Percentiles rank a stretch among this genome's conserved stretches.
phyloP scores from a whole-genome alignment of 2,797 vertebrate species.

The Dromococcyx pavoninus region DNA sequence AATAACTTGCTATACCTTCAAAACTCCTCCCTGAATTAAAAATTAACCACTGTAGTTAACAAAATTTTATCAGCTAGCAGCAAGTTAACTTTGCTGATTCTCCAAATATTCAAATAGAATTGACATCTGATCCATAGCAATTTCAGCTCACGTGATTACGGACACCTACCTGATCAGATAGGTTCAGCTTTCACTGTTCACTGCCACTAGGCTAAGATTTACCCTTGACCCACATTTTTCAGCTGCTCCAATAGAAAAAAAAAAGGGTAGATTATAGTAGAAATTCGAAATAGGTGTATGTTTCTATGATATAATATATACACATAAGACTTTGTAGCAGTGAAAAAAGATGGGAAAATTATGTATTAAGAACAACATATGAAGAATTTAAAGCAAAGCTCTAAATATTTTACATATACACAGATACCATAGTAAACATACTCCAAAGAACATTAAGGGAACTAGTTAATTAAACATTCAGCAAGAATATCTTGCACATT shows the following conservation, averaged over 20 bases:
- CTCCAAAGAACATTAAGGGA: not conserved
- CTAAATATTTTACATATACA: not conserved
- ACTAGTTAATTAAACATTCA: conserved; percentile 27
- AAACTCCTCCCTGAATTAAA: conserved; percentile 1
- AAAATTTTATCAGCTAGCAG: conserved; percentile 28
- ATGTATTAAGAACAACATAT: not conserved
- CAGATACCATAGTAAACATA: not conserved
- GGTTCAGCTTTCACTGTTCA: conserved; percentile 35
- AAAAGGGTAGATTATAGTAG: not conserved
- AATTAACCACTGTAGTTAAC: conserved; percentile 36
- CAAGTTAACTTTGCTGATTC: conserved; percentile 55
- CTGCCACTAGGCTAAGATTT: not conserved
- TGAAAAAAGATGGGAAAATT: not conserved
- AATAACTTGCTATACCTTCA: conserved; percentile 15
- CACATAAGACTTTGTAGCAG: not conserved
- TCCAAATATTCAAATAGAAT: conserved; percentile 41
- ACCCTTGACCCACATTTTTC: conserved; percentile 56
- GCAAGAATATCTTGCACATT: conserved; percentile 34
- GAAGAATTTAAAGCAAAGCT: not conserved
- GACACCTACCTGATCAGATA: conserved; percentile 32
- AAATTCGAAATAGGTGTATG: not conserved
- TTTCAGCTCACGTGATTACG: conserved; percentile 27
- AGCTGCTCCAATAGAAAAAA: not conserved
- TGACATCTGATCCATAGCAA: conserved; percentile 37
- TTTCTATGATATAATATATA: not conserved